These are phyloP conservation scores for Rhinogobius similis DNA, from an alignment of 2,113 vertebrate species.

Conservation along the genomic window DNA sequence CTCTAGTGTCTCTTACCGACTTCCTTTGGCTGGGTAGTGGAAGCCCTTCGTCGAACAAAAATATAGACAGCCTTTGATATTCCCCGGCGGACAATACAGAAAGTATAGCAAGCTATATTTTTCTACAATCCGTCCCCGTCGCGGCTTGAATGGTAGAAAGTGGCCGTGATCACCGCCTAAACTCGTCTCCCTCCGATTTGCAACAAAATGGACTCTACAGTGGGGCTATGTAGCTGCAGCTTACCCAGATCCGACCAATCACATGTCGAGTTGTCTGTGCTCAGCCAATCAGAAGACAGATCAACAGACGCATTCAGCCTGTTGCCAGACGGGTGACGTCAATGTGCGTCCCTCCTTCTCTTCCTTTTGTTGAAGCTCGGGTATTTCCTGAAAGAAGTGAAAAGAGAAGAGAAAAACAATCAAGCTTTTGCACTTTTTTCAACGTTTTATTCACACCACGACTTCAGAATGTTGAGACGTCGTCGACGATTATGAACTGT, in stretches of 20 bases:
- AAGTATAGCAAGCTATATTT: conserved; percentile 56
- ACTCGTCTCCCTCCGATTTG: conserved; percentile 66
- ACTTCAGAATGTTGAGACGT: neutral
- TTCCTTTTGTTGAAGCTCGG: conserved; percentile 55
- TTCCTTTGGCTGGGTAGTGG: conserved; percentile 69
- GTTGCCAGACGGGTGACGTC: conserved; percentile 77
- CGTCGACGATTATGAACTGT: neutral
- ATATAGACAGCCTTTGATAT: conserved; percentile 28
- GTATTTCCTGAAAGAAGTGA: conserved; percentile 60
- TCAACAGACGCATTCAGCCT: conserved; percentile 34
- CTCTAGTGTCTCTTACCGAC: conserved; percentile 71
- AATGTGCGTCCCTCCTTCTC: conserved; percentile 26
- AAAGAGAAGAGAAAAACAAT: conserved; percentile 10
- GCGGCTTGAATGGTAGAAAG: conserved; percentile 17
- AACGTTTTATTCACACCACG: neutral
- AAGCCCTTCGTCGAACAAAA: conserved; percentile 56
- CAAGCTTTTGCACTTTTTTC: neutral
- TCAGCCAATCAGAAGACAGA: conserved; percentile 60
- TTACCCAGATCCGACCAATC: conserved; percentile 63
- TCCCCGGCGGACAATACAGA: conserved; percentile 36
- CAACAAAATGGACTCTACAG: conserved; percentile 79
- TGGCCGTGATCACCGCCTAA: conserved; percentile 7
- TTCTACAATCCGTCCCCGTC: conserved; percentile 39
- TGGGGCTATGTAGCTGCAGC: conserved; percentile 49
- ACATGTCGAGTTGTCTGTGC: neutral